Base-by-base conservation (phyloP, 37 sponge, comb jelly and placozoan species). In the Halichondria panicea region DNA sequence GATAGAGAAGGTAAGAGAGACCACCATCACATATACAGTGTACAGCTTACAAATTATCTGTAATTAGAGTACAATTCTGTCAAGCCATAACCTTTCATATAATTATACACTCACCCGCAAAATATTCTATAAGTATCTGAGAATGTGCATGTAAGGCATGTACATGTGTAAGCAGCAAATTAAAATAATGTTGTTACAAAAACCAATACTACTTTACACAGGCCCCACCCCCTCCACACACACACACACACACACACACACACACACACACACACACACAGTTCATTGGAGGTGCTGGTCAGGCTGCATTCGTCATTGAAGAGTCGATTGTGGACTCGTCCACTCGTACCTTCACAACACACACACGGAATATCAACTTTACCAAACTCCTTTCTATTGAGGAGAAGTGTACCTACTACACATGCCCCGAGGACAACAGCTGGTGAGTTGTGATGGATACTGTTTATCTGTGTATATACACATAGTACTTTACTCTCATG, bases 271-370 rank as follows among this genome's bases (percentile, higher is more conserved):
- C 72, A 46, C 54, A 50, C 65, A 63, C 65, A 63, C 68, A 81
- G 82, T 81, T 81, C 53, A 55, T 72, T 4, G 82, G 74, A 38
- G 82, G 74, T 0, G 22, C 57, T 19, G 76, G 76, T 4, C 33
- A 77, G 15, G n/a, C 58, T 25, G 90, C 76, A 0, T 66, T 73
- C 27, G 66, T 94, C 15, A 55, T 91, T 18, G 94, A 94, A 60
- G 94, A 94, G 61, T 91, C 92, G 0, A 54, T 80, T 4, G 94
- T 94, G 12, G 93, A 94, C 46, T 43, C 84, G 4, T 40, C 39
- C 0, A 39, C 59, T 43, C 73, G 87, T 67, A 87, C 75, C 40
- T 87, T 94, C 62, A 72, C 55, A 33, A 94, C 92, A 25, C 87
- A 90, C 78, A 94, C 84, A 6, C 45, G 92, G 43, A 94, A 94